phyloP scores from a whole-genome alignment of 2,888 invertebrate genomes.

The Drosophila emarginata region DNA sequence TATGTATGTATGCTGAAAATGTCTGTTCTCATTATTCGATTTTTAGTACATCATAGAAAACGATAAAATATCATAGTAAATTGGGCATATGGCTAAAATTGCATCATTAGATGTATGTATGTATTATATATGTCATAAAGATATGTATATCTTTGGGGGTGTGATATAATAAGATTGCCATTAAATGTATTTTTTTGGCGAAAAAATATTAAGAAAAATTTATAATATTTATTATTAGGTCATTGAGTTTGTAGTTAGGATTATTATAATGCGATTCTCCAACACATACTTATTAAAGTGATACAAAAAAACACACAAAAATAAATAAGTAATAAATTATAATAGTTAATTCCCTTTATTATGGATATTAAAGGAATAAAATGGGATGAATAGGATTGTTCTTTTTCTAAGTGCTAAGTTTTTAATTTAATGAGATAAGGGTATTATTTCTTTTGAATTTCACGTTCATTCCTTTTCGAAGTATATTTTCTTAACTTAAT shows the following conservation, averaged over 20 bases:
- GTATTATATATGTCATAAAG: constrained; percentile 8
- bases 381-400: too few relatives aligned
- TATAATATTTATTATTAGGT: neutral
- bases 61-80: neutral
- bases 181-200: neutral
- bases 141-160: constrained; percentile 5
- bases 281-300: neutral
- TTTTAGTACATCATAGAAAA: neutral
- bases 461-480: too few relatives aligned
- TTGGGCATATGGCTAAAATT: neutral
- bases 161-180: neutral
- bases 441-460: too few relatives aligned
- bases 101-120: neutral
- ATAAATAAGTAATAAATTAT: too few relatives aligned
- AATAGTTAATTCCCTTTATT: neutral
- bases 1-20: constrained; percentile 2
- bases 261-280: neutral
- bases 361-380: too few relatives aligned
- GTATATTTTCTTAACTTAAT: too few relatives aligned
- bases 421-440: too few relatives aligned
- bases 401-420: too few relatives aligned
- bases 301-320: neutral
- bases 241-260: neutral
- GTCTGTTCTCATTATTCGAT: neutral
- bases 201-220: neutral